Base-by-base conservation (phyloP, 2,888 invertebrate genomes). In the Phengaris alcon region DNA sequence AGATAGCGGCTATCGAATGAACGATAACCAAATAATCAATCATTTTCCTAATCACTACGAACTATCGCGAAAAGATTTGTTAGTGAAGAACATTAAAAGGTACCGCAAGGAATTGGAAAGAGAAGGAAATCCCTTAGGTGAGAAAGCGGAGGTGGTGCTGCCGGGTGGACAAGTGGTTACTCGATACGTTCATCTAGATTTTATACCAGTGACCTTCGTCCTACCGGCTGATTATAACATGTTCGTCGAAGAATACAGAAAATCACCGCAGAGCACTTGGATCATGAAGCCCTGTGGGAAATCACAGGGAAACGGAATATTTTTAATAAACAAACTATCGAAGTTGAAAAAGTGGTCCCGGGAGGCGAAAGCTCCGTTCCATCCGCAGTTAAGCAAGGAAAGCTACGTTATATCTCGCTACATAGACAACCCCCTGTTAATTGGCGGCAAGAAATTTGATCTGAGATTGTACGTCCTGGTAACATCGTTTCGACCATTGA, bases 281-380 rank as follows among this genome's bases (percentile, higher is more conserved):
- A 99, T 99, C 79, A 98, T 99, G 97, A 99, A 99, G 88, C 99
- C 99, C 0, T 98, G 98, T 86, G 98, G 98, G 35, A 97, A 98
- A 90, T 98, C 98, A 0, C 97, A 97, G 86, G 97, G 97, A 0
- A 96, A 97, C 2, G 99, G 99, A 35, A 99, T 99, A 85, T 99
- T 98, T 88, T 93, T 99, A 76, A 98, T 99, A 82, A 99, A 99
- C 87, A 98, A 98, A 93, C 92, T 99, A 77, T 98, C 98, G 3
- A 98, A 98, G 90, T 91, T 99, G 75, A 99, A 98, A 86, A 96
- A 97, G 85, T 98, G 97, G 97, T 97, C 97, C 0, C 94, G 97
- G 9, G 97, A 98, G 76, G 80, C 82, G 15, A 82, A 82, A 75
- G 80, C 81, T 52, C 81, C 97, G 0, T 97, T 98, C 84, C 97